These are phyloP conservation scores for Muscicapa adusta DNA, from an alignment of 2,113 vertebrate species.

Conservation along the genomic window DNA sequence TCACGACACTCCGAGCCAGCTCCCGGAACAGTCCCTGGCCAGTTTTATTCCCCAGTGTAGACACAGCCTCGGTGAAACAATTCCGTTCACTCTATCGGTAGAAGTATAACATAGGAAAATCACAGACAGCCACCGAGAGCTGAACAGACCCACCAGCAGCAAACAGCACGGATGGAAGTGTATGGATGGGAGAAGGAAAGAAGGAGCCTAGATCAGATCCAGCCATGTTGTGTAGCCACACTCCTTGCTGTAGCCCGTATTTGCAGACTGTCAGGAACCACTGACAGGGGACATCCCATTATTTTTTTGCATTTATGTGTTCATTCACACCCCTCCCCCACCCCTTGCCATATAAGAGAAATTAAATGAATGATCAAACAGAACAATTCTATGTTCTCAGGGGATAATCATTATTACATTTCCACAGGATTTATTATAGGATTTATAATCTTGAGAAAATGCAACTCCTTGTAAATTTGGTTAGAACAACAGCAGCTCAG, in stretches of 20 bases:
- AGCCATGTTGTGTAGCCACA: not conserved
- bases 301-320: not conserved
- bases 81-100: not conserved
- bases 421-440: not conserved
- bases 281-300: not conserved
- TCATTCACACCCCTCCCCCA: not conserved
- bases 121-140: not conserved
- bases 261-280: not conserved
- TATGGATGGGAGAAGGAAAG: not conserved
- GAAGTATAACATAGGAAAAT: not conserved
- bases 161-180: fast-evolving
- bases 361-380: not conserved
- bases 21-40: not conserved
- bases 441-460: not conserved
- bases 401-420: not conserved
- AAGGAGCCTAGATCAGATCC: not conserved
- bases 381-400: not conserved
- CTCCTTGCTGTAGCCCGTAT: fast-evolving
- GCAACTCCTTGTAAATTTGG: not conserved
- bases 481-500: not conserved
- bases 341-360: not conserved
- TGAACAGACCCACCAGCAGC: not conserved
- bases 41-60: not conserved
- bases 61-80: not conserved
- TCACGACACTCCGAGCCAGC: not conserved